Percentiles rank a stretch among this genome's conserved stretches.
Evolutionary conservation across 1,140 invertebrate species (phyloP).

Genomic region (Drosophila arawakana): DNA sequence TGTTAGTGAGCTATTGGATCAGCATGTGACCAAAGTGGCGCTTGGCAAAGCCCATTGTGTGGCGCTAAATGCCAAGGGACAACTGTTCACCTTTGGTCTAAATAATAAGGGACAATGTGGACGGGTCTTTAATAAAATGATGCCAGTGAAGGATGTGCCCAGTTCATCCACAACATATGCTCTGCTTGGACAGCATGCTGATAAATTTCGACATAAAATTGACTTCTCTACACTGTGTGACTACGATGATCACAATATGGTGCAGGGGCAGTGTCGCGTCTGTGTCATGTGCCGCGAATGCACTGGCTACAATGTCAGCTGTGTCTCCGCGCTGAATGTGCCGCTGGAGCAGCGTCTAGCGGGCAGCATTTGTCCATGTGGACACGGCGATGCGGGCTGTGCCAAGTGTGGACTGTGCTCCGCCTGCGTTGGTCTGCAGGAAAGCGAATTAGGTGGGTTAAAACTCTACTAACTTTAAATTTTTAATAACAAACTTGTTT

Average conservation of each 20-base stretch:
- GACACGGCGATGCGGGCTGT: constrained; percentile 97
- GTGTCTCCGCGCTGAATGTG: constrained; percentile 90
- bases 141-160: constrained; percentile 86
- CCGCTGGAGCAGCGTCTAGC: constrained; percentile 90
- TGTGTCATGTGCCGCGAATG: constrained; percentile 97
- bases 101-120: constrained; percentile 99
- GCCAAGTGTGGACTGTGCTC: constrained; percentile 96
- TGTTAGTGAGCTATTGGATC: constrained; percentile 91
- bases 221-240: constrained; percentile 81
- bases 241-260: constrained; percentile 81
- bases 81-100: constrained; percentile 97
- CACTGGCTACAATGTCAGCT: constrained; percentile 95
- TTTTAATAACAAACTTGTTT: background rate
- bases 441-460: constrained; percentile 67
- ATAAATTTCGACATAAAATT: constrained; percentile 70
- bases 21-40: constrained; percentile 92
- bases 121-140: constrained; percentile 90
- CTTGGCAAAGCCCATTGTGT: constrained; percentile 98
- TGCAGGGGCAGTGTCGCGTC: constrained; percentile 82
- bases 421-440: constrained; percentile 87
- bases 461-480: background rate
- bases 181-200: constrained; percentile 54
- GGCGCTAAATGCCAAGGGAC: constrained; percentile 94
- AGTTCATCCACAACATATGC: constrained; percentile 53
- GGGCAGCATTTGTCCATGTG: constrained; percentile 97